A percentile compares a stretch with the other conserved stretches of the same genome.
Evolutionary conservation across 2,113 vertebrate genomes (phyloP).

Genomic region (Xenotilapia caudafasciata): DNA sequence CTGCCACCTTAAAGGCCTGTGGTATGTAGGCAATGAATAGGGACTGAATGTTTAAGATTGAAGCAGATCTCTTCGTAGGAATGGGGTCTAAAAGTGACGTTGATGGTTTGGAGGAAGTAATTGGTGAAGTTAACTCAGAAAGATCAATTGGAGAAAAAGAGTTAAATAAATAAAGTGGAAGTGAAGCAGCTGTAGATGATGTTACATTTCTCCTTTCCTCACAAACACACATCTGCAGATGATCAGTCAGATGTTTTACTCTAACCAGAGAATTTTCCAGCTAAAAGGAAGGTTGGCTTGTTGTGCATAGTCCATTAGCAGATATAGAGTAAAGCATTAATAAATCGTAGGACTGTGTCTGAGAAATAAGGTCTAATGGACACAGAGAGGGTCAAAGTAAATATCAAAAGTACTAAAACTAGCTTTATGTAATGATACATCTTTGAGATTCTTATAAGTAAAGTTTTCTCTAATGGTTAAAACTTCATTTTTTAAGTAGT

Average conservation of each 20-base stretch:
- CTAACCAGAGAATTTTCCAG: not conserved
- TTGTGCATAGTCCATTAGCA: not conserved
- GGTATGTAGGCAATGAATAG: not conserved
- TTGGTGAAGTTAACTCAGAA: not conserved
- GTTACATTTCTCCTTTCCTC: not conserved
- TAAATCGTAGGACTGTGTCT: not conserved
- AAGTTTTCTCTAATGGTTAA: not conserved
- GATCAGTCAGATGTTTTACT: too few species aligned
- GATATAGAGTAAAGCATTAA: not conserved
- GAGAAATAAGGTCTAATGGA: not conserved
- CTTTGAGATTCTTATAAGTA: not conserved
- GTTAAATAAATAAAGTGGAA: not conserved
- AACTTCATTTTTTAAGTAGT: not conserved
- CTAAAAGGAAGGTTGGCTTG: not conserved
- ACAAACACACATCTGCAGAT: not conserved
- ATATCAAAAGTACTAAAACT: not conserved
- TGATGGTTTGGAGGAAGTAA: not conserved
- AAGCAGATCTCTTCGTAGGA: not conserved
- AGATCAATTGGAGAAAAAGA: not conserved
- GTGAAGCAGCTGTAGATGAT: not conserved
- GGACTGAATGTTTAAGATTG: not conserved
- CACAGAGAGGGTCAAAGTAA: not conserved
- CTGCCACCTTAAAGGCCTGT: not conserved
- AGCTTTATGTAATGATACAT: not conserved
- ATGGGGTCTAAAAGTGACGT: not conserved